Conservation (phyloP, 2,797 vertebrate species). For the Thamnophis elegans region DNA sequence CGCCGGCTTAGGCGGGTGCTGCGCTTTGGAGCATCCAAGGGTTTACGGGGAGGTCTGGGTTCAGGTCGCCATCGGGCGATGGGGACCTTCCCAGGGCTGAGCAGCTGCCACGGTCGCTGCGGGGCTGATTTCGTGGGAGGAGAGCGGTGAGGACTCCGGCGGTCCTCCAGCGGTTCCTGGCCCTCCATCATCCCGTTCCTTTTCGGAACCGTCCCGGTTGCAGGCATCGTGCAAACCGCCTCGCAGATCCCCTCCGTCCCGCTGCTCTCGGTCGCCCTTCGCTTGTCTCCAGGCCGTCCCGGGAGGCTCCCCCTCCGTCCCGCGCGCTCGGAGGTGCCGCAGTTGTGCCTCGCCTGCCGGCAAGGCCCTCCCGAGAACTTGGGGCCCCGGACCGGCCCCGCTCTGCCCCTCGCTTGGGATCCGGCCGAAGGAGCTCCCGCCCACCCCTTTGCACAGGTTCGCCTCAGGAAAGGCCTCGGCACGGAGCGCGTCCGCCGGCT, state of each 20-base stretch:
- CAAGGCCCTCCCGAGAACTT: background rate
- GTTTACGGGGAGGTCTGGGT: background rate
- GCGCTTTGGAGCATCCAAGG: background rate
- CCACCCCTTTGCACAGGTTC: background rate
- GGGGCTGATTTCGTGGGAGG: background rate
- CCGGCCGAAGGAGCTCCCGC: background rate
- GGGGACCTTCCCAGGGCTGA: background rate
- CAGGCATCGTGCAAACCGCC: background rate
- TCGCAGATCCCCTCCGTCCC: background rate
- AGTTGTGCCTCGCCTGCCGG: no score
- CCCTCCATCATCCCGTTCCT: background rate
- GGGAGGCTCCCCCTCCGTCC: background rate
- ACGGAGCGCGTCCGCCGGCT: no score
- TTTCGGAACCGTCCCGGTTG: background rate
- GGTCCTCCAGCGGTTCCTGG: background rate
- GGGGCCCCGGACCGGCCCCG: background rate
- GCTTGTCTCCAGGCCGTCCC: background rate
- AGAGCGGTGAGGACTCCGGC: background rate
- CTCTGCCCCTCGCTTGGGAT: background rate
- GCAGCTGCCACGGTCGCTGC: background rate
- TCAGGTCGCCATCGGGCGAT: background rate
- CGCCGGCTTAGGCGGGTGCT: background rate
- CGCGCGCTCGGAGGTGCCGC: background rate
- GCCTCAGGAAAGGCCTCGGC: background rate
- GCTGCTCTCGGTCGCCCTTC: background rate